Percentiles rank a stretch among this genome's conserved stretches.
Conservation (phyloP, 2,113 vertebrate species). For the Brienomyrus longianalis region DNA sequence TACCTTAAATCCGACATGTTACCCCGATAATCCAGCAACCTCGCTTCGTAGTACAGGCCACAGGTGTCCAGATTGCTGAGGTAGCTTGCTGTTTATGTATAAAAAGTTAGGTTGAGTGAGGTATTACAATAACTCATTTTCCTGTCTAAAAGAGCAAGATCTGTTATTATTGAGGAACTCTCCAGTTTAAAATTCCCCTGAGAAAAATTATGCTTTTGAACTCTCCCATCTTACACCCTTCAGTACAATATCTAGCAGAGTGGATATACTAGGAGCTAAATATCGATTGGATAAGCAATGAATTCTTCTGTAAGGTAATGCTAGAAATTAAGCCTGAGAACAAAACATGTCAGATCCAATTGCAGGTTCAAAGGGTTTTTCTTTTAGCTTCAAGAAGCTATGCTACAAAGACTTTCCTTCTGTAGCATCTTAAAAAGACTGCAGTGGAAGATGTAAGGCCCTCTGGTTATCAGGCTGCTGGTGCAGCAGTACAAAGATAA, state of each 20-base stretch:
- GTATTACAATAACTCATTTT: not conserved
- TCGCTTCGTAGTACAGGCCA: not conserved
- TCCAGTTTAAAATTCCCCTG: not conserved
- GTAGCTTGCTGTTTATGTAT: not conserved
- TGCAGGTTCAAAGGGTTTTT: not conserved
- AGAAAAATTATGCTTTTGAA: not conserved
- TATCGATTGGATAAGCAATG: not conserved
- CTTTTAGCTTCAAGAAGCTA: not conserved
- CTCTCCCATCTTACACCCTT: not conserved
- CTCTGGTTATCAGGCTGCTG: conserved; percentile 46
- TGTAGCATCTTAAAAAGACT: conserved; percentile 22
- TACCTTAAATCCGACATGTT: no score
- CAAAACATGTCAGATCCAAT: not conserved
- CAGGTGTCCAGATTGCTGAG: not conserved
- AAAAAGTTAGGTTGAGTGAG: not conserved
- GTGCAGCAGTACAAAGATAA: conserved; percentile 56
- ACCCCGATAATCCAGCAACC: no score
- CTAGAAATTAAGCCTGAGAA: not conserved
- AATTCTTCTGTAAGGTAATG: not conserved
- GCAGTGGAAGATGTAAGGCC: conserved; percentile 32
- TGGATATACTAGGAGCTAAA: not conserved
- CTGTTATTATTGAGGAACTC: not conserved
- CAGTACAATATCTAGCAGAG: not conserved
- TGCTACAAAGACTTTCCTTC: conserved; percentile 22
- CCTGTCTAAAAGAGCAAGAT: not conserved